Evolutionary conservation across 2,797 vertebrate species (phyloP).

Genomic region (Simalia tracyae): DNA sequence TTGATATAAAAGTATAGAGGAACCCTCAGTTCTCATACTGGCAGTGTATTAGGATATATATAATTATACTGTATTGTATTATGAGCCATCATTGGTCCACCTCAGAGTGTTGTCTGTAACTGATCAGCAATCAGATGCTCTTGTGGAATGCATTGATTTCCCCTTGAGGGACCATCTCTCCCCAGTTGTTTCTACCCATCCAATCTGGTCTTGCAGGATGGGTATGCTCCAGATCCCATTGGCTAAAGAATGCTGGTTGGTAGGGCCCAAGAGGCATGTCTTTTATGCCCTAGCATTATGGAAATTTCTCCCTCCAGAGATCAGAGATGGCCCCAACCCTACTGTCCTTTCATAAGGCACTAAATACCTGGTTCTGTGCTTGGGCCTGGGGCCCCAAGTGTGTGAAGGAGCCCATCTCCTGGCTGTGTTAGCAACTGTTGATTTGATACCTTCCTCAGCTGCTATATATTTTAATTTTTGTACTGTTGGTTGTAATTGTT

Average conservation of each 20-base stretch:
- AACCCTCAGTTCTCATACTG: not conserved
- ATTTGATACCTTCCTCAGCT: not conserved
- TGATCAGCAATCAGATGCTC: not conserved
- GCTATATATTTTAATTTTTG: not conserved
- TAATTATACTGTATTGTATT: too few species aligned
- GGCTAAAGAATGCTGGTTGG: too few species aligned
- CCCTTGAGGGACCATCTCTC: not conserved
- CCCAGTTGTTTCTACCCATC: not conserved
- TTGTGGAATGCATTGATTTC: not conserved
- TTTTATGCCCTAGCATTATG: too few species aligned
- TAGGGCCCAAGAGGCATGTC: too few species aligned
- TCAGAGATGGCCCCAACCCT: not conserved
- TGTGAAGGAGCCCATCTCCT: not conserved
- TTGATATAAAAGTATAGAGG: not conserved
- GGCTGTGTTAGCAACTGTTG: not conserved
- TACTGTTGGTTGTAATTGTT: not conserved
- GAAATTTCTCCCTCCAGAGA: too few species aligned
- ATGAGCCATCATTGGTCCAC: not conserved
- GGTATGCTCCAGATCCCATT: too few species aligned
- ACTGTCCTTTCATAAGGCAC: not conserved
- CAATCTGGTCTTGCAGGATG: too few species aligned
- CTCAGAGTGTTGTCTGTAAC: not conserved
- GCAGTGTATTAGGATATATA: not conserved
- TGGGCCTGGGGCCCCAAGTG: not conserved
- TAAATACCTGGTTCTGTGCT: not conserved